These are phyloP conservation scores for Sitta europaea DNA, from an alignment of 2,113 vertebrate species.

Conservation along the genomic window DNA sequence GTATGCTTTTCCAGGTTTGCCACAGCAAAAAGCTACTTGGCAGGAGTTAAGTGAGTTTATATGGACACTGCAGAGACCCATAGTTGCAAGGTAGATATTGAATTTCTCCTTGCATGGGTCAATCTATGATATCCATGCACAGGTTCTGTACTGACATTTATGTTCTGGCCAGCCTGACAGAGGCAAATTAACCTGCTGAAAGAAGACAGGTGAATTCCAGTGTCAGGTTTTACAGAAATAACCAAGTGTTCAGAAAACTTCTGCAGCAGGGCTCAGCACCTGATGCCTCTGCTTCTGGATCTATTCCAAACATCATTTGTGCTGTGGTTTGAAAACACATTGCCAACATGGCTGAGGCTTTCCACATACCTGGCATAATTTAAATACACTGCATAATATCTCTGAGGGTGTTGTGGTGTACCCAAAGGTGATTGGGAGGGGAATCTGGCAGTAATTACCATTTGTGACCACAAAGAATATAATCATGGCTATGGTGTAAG, in stretches of 20 bases:
- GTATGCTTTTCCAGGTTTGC: slow-evolving; percentile 86
- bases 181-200: not conserved
- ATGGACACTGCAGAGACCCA: not conserved
- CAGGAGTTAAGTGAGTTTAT: not conserved
- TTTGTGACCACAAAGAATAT: not conserved
- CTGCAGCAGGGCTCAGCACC: not conserved
- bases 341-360: not conserved
- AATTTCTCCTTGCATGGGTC: not conserved
- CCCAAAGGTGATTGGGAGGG: not conserved
- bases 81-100: not conserved
- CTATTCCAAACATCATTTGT: not conserved
- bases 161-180: not conserved
- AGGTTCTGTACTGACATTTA: not conserved
- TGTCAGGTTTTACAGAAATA: not conserved
- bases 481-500: not conserved
- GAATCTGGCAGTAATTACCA: not conserved
- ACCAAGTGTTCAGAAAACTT: not conserved
- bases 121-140: not conserved
- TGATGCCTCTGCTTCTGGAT: not conserved
- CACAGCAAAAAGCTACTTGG: slow-evolving; percentile 70
- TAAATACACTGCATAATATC: not conserved
- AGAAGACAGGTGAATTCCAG: not conserved
- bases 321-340: not conserved
- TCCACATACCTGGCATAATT: not conserved
- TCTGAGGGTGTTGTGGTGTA: not conserved